These are phyloP conservation scores for Drosophila bocki DNA, from an alignment of 1,140 invertebrate genomes.

Conservation along the genomic window DNA sequence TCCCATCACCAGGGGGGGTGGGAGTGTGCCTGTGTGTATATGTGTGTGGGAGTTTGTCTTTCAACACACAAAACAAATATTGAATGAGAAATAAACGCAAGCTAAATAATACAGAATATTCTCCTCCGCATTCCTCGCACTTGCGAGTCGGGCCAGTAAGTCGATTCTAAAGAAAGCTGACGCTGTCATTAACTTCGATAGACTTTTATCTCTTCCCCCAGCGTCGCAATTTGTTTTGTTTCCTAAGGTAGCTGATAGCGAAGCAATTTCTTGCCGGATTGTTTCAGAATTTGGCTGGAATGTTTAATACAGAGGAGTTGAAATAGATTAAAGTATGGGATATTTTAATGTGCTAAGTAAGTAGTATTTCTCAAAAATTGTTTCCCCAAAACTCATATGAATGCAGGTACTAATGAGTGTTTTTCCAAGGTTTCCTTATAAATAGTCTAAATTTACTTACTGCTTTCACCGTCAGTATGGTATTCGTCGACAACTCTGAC, in stretches of 20 bases:
- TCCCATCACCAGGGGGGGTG: constrained; percentile 9
- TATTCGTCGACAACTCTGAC: neutral
- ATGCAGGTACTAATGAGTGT: no score
- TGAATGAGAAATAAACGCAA: constrained; percentile 78
- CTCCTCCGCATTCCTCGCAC: constrained; percentile 2
- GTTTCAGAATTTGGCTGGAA: neutral
- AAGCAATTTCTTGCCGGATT: constrained; percentile 4
- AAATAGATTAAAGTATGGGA: neutral
- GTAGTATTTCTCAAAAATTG: no score
- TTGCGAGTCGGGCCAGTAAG: constrained; percentile 28
- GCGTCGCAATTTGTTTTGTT: constrained; percentile 25
- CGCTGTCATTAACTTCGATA: constrained; percentile 60
- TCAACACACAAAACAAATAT: constrained; percentile 78
- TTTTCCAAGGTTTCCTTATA: neutral
- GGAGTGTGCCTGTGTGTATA: neutral
- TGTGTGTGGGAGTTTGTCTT: constrained; percentile 62
- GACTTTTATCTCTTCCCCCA: constrained; percentile 35
- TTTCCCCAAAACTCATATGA: no score
- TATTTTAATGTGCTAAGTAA: neutral
- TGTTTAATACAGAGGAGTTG: neutral
- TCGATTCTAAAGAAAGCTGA: constrained; percentile 64
- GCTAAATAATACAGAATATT: constrained; percentile 60
- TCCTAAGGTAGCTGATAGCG: neutral
- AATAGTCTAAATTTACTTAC: neutral
- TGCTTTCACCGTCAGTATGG: neutral